Evolutionary conservation across 2,113 vertebrate species (phyloP), one percentile per base, ranked within the genome.

Genomic region (Scomber colias): DNA sequence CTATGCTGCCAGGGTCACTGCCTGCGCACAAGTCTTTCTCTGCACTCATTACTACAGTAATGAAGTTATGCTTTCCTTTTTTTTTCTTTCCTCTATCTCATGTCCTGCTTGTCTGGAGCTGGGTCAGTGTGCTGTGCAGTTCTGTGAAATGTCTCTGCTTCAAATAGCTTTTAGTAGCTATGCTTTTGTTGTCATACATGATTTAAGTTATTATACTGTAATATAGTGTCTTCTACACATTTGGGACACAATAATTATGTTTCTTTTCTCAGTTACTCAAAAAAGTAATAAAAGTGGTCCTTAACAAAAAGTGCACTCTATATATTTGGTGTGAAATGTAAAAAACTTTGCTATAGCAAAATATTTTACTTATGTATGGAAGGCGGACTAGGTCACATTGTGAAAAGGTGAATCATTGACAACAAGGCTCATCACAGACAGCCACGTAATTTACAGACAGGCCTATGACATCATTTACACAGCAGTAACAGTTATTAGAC

Each of bases 401-500:
- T 84, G 60, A 86, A 85, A 87, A 77, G 79, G 75, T 84, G 86
- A 71, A 79, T 88, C 79, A 68, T 63, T 82, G 77, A 80, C 84
- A 82, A 62, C 77, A 75, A 85, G 54, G 70, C 82, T 78, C 15
- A 31, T 90, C 83, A 79, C 81, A 82, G 73, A 53, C 53, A 55
- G 86, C 57, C 51, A 30, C 70, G 75, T 90, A 35, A 87, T 88
- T 90, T 82, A 90, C 69, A 79, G 76, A 83, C 90, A 89, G 67
- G 68, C 80, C 83, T 53, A 81, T 94, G 93, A 91, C 91, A 91
- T 93, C 85, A 92, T 92, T 91, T 92, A 87, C 89, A 74, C 76
- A 69, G 85, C 92, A 83, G 86, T 92, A 92, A 89, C 89, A 83
- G 87, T 92, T 90, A 92, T 92, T 87, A 89, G 87, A 78, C 88